Base-by-base conservation (phyloP, 2,797 vertebrate genomes). In the Oryzias sinensis region DNA sequence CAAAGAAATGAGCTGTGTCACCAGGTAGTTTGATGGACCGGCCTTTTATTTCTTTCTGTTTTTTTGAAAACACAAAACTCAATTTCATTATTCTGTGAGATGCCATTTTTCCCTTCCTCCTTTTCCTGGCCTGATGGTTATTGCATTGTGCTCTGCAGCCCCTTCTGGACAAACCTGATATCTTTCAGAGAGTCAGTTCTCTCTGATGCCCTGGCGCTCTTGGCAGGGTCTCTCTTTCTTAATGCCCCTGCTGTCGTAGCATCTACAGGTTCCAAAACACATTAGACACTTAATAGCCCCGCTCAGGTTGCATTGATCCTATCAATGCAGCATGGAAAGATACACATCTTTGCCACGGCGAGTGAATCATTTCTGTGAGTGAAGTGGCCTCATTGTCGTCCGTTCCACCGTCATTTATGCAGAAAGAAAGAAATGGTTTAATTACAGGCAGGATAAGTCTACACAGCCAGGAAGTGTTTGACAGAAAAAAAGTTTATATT, bases 221-320 rank as follows among this genome's bases (percentile, higher is more conserved):
- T 88, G 85, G 83, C 83, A 79, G 70, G 51, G 44, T 72, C 42
- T 69, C 76, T 74, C 71, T 79, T 70, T 72, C 65, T 84, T 85
- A 85, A 82, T 88, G 74, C 71, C 75, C 80, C 66, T 80, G 78
- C 91, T 89, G 90, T 89, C 90, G 88, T 88, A 84, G 84, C 88
- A 88, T 89, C 88, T 85, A 81, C 79, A 87, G 85, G 86, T 86
- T 89, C 85, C 84, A 88, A 88, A 88, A 89, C 83, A 88, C 90
- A 90, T 91, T 90, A 90, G 88, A 90, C 82, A 90, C 90, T 79
- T 86, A 90, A 91, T 91, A 91, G 88, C 89, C 74, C 55, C 71
- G 80, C 86, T 91, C 87, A 84, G 84, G 88, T 91, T 88, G 82
- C 87, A 85, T 70, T 76, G 87, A 90, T 90, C 80, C 77, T 88